These are phyloP conservation scores for Xenus cinereus DNA, from an alignment of 2,113 vertebrate genomes.

Conservation along the genomic window DNA sequence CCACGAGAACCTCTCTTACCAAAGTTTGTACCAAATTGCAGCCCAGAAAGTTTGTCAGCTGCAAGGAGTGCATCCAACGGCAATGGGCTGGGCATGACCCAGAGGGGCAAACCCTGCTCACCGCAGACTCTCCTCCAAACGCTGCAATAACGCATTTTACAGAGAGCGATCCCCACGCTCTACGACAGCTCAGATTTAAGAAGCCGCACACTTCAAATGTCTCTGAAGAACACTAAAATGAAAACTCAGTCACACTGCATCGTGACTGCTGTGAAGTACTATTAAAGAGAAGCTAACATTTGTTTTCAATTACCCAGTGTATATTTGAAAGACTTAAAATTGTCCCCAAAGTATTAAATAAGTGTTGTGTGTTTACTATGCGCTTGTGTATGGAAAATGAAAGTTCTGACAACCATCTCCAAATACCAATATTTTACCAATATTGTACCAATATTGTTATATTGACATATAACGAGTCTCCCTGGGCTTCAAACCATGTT, in stretches of 20 bases:
- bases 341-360: background rate
- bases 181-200: background rate
- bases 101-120: background rate
- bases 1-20: fast-evolving
- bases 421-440: background rate
- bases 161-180: background rate
- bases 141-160: background rate
- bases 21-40: background rate
- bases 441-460: background rate
- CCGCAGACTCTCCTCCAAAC: background rate
- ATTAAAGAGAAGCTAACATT: slow-evolving; percentile 21
- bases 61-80: fast-evolving
- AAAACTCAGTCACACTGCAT: background rate
- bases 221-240: slow-evolving; percentile 1
- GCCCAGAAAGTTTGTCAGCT: background rate
- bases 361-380: background rate
- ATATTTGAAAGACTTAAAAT: background rate
- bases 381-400: background rate
- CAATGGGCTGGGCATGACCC: background rate
- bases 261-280: background rate
- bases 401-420: background rate
- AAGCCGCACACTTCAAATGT: background rate
- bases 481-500: background rate
- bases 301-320: background rate
- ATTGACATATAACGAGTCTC: background rate